These are phyloP conservation scores for Spilogale gracilis DNA, from an alignment of 2,113 vertebrate species.

Conservation along the genomic window DNA sequence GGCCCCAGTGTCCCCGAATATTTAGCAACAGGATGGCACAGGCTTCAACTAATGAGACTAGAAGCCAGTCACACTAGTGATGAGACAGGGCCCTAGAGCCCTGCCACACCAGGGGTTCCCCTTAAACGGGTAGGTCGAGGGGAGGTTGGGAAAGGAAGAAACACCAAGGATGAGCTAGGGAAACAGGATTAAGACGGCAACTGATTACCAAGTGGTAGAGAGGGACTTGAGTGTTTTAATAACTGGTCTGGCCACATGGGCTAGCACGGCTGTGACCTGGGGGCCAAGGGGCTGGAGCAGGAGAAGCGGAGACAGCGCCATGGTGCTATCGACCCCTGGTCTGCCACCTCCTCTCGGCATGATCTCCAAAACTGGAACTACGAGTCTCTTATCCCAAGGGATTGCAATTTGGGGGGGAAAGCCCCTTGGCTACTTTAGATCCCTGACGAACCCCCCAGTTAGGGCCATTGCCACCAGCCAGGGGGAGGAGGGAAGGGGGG, in stretches of 20 bases:
- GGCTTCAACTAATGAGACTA: neutral
- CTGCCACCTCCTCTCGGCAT: neutral
- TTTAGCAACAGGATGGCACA: neutral
- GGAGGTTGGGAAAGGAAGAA: neutral
- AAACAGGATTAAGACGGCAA: neutral
- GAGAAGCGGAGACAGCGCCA: neutral
- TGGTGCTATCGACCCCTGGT: neutral
- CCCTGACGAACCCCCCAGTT: fast-evolving
- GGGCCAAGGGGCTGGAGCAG: neutral
- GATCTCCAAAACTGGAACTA: neutral
- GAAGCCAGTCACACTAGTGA: neutral
- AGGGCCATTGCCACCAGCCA: fast-evolving
- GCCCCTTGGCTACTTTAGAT: neutral
- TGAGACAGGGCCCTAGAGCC: neutral
- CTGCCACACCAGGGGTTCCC: fast-evolving
- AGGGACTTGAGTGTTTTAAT: fast-evolving
- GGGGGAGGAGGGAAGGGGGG: too few relatives aligned
- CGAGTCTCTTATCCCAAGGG: too few relatives aligned
- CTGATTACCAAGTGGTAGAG: neutral
- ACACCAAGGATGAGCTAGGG: neutral
- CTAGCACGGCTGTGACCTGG: fast-evolving
- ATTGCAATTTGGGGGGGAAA: neutral
- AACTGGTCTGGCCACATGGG: fast-evolving
- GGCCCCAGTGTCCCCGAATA: fast-evolving
- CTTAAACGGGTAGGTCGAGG: neutral